phyloP scores from a whole-genome alignment of 2,888 invertebrate genomes.

The Subacronicta megacephala region DNA sequence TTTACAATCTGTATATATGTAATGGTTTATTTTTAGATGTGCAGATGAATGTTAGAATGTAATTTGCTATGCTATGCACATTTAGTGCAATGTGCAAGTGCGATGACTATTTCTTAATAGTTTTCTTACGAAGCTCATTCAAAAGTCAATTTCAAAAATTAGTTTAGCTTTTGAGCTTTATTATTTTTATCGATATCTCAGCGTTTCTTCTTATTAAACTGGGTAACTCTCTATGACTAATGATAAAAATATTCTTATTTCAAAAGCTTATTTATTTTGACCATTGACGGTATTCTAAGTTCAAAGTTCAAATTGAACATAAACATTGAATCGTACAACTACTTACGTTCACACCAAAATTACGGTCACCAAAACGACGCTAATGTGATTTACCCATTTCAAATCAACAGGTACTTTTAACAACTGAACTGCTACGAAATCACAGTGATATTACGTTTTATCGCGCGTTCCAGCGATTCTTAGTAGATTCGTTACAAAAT shows the following conservation, averaged over 20 bases:
- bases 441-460: slow-evolving; percentile 3
- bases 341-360: neutral
- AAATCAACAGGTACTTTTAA: neutral
- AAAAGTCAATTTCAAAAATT: neutral
- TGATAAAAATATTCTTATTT: neutral
- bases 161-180: too few relatives aligned
- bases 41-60: slow-evolving; percentile 31
- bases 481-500: slow-evolving; percentile 56
- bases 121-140: neutral
- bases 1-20: slow-evolving; percentile 30
- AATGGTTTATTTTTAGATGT: slow-evolving; percentile 31
- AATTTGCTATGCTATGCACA: slow-evolving; percentile 17
- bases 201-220: too few relatives aligned
- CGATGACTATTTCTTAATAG: neutral
- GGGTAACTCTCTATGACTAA: too few relatives aligned
- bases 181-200: too few relatives aligned
- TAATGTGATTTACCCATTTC: neutral
- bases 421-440: slow-evolving; percentile 1
- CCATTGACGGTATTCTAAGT: too few relatives aligned
- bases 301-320: neutral
- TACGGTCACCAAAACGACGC: neutral
- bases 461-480: slow-evolving; percentile 29
- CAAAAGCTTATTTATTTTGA: neutral
- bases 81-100: slow-evolving; percentile 19
- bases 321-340: neutral